These are phyloP conservation scores for Hydriomena furcata DNA, from an alignment of 2,888 invertebrate genomes.

Conservation along the genomic window DNA sequence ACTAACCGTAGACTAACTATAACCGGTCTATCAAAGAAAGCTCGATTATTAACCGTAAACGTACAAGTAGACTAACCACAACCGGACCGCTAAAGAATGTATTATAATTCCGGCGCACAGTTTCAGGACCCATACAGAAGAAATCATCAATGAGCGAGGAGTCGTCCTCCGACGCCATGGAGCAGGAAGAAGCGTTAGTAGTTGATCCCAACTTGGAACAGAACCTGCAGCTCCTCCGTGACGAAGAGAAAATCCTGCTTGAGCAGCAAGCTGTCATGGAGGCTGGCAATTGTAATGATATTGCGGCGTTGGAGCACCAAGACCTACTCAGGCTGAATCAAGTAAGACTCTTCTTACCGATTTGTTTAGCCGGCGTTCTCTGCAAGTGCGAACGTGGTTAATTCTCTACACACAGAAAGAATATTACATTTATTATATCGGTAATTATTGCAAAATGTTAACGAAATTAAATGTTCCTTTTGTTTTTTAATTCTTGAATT, in stretches of 20 bases:
- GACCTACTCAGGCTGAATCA: slow-evolving; percentile 70
- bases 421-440: no score
- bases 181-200: slow-evolving; percentile 93
- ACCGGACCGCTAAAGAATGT: no score
- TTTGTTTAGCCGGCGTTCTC: not conserved
- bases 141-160: slow-evolving; percentile 93
- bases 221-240: slow-evolving; percentile 76
- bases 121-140: slow-evolving; percentile 93
- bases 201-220: slow-evolving; percentile 72
- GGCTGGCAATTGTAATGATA: slow-evolving; percentile 67
- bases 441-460: no score
- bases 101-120: slow-evolving; percentile 40
- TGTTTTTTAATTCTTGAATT: no score
- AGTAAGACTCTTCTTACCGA: slow-evolving; percentile 40
- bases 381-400: not conserved
- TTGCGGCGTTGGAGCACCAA: slow-evolving; percentile 67
- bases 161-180: slow-evolving; percentile 95
- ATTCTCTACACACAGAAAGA: no score
- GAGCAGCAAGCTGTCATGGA: slow-evolving; percentile 90
- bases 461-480: no score
- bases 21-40: no score
- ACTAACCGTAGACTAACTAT: no score
- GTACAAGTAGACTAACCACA: not conserved
- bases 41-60: no score
- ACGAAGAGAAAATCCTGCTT: slow-evolving; percentile 89